These are phyloP conservation scores for Paramormyrops hopkinsi DNA, from an alignment of 2,797 vertebrate genomes.

Conservation along the genomic window DNA sequence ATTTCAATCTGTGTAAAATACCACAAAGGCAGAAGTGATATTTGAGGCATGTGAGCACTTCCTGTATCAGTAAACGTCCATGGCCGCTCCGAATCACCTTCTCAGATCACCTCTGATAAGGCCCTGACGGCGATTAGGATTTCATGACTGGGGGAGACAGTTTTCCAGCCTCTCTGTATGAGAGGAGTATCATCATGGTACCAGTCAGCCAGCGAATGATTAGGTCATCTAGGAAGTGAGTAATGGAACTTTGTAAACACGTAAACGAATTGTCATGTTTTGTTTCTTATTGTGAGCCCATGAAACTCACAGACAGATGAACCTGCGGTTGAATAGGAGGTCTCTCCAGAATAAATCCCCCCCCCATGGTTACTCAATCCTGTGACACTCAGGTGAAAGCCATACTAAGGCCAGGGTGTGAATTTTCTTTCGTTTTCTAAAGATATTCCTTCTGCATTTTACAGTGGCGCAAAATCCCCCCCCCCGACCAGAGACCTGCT, in stretches of 20 bases:
- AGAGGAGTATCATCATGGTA: background rate
- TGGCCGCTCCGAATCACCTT: too few species aligned
- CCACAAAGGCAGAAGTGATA: slow-evolving; percentile 26
- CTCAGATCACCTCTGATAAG: background rate
- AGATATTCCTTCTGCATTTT: slow-evolving; percentile 28
- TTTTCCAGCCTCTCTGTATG: background rate
- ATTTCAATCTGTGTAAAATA: slow-evolving; percentile 20
- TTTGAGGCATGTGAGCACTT: background rate
- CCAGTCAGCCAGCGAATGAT: background rate
- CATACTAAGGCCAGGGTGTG: background rate
- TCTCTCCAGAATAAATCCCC: background rate
- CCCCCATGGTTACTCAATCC: background rate
- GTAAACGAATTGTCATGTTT: background rate
- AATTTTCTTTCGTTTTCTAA: slow-evolving; percentile 25
- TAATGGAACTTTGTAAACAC: background rate
- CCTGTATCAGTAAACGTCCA: slow-evolving; percentile 8
- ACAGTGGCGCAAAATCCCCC: slow-evolving; percentile 12
- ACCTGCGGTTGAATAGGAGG: background rate
- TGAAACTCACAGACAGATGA: background rate
- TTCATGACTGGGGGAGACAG: background rate
- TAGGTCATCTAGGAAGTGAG: background rate
- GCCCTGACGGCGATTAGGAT: background rate
- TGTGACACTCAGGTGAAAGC: slow-evolving; percentile 15
- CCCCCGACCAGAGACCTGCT: background rate
- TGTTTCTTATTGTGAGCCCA: background rate